Conservation (phyloP, 2,888 invertebrate genomes). For the Drosophila mayaguana region DNA sequence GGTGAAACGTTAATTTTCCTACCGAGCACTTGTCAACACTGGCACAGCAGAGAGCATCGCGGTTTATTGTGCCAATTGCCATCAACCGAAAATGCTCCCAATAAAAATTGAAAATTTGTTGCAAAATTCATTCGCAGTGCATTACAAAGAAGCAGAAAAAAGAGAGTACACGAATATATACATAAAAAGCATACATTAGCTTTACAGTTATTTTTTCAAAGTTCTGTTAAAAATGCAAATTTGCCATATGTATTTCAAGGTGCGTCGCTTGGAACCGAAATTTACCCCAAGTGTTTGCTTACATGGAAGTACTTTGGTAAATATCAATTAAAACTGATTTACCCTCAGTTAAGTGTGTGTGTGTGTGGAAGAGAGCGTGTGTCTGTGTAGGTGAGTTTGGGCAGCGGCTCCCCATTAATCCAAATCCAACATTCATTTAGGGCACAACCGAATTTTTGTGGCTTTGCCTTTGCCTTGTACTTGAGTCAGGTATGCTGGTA, state of each 20-base stretch:
- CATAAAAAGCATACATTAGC: slow-evolving; percentile 3
- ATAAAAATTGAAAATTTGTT: slow-evolving; percentile 49
- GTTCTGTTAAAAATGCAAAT: neutral
- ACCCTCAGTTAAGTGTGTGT: slow-evolving; percentile 36
- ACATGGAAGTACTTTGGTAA: slow-evolving; percentile 75
- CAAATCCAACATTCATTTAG: slow-evolving; percentile 43
- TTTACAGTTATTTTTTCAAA: slow-evolving; percentile 20
- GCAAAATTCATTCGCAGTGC: slow-evolving; percentile 39
- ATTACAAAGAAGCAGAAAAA: slow-evolving; percentile 3
- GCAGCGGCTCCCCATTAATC: slow-evolving; percentile 39
- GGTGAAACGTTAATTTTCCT: slow-evolving; percentile 79
- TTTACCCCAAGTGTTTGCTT: slow-evolving; percentile 73
- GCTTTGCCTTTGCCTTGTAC: slow-evolving; percentile 46
- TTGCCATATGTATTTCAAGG: slow-evolving; percentile 1
- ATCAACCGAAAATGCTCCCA: slow-evolving; percentile 17
- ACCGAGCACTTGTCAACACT: slow-evolving; percentile 77
- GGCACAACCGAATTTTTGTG: slow-evolving; percentile 50
- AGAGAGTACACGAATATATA: neutral
- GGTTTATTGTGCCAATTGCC: slow-evolving; percentile 59
- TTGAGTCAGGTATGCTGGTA: slow-evolving; percentile 36
- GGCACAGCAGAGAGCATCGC: slow-evolving; percentile 47
- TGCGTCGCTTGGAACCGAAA: slow-evolving; percentile 36
- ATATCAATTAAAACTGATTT: slow-evolving; percentile 79
- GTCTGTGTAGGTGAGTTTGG: slow-evolving; percentile 4
- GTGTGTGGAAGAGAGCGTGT: neutral